Base-by-base conservation (phyloP, 2,888 invertebrate genomes). In the Erebia aethiops region DNA sequence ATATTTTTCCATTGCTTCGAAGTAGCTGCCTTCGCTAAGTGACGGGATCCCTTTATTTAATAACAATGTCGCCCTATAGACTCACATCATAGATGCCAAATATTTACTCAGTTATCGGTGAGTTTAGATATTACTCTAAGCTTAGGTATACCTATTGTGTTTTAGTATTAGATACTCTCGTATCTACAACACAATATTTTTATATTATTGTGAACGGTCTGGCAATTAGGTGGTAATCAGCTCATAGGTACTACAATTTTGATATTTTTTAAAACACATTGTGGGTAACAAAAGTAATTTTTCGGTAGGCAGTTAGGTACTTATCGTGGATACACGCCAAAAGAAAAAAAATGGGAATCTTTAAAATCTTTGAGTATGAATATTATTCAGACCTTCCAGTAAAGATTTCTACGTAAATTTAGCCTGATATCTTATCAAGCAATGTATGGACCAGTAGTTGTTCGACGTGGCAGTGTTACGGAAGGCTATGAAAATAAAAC, bases 401-500 rank as follows among this genome's bases (percentile, higher is more conserved):
- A 57, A 58, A 58, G 35, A 58, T 67, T 49, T 46, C 10, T 58
- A 49, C 11, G 58, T 49, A 67, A 67, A 67, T 67, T 52, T 18
- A 46, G 52, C 61, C 2, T 16, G 51, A 52, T 67, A 67, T 69
- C 66, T 69, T 73, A 73, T 71, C 60, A 62, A 68, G 61, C 14
- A 49, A 46, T 69, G 66, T 56, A 69, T 69, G 49, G 67, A 51
- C 62, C 66, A 62, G 63, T 66, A 64, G 67, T 69, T 68, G 75
- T 75, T 76, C 75, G 70, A 68, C 75, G 75, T 77, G 76, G 21
- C 80, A 79, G 80, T 83, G 84, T 87, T 84, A 83, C 80, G 76
- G 81, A 81, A 81, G 76, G 77, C 82, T 83, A 87, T 90, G 87
- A 89, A 88, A 90, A 87, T 88, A 90, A 87, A 91, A 85, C 87